Evolutionary conservation across 2,797 vertebrate species (phyloP), one percentile per base, ranked within the genome.

Genomic region (Psittacula echo): DNA sequence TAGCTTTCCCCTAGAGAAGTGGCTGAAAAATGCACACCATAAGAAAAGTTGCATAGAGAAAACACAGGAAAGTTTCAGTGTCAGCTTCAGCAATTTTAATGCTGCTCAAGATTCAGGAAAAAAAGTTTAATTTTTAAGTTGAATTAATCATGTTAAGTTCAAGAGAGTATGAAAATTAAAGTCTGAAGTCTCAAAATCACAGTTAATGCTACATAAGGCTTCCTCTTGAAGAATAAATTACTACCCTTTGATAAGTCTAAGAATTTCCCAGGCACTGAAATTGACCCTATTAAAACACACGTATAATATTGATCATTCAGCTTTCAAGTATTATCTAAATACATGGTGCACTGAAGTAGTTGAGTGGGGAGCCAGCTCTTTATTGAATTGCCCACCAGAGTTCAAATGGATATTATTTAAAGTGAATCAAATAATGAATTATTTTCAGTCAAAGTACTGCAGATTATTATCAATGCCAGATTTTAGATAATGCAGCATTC

Each of bases 141-240:
- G 13, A 87, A 82, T 72, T 80, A 89, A 68, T 90, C 13, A 60
- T 24, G 30, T 48, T 51, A 41, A 3, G 7, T 85, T 94, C 50
- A 89, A 67, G 10, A 44, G 34, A 42, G 27, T 89, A 81, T 19
- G 20, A 47, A 93, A 94, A 93, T 66, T 83, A 34, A 67, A 80
- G n/a, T 42, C 56, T 71, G 58, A 89, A 71, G 26, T 64, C 29
- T 71, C 65, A 94, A 77, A 94, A 81, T 70, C n/a, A 54, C 72
- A 74, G 23, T 85, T 90, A 78, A 78, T 90, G 34, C 75, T 70
- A 85, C 22, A 48, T 58, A 68, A 89, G 6, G 2, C 24, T 91
- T 92, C 17, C 20, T 68, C 39, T 90, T 91, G 68, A 93, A 78
- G 86, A 81, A 56, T 29, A 77, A 86, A 79, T 89, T 62, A 68